These are phyloP conservation scores for Nyctalus aviator DNA, from an alignment of 2,797 vertebrate species.

Conservation along the genomic window DNA sequence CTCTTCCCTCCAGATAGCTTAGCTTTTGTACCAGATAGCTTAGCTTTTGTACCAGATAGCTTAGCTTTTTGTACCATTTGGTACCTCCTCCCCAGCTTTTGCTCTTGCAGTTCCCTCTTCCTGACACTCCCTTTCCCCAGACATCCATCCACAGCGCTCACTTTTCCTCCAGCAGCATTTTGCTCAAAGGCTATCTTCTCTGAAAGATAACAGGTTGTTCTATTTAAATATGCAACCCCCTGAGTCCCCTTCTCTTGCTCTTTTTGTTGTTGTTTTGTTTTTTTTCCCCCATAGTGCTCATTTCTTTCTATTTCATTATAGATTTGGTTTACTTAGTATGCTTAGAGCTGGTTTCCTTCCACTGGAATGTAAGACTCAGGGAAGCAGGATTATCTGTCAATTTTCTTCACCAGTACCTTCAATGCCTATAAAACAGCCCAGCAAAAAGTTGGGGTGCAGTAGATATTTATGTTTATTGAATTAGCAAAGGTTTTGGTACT, in stretches of 20 bases:
- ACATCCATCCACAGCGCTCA: background rate
- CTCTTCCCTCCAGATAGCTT: background rate
- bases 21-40: background rate
- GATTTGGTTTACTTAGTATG: constrained; percentile 23
- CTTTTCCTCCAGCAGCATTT: background rate
- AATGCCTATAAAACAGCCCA: background rate
- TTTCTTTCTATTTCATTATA: background rate
- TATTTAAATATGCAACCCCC: background rate
- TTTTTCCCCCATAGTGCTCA: background rate
- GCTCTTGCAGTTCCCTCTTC: background rate
- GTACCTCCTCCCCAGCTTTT: background rate
- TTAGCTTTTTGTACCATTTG: background rate
- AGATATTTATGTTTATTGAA: background rate
- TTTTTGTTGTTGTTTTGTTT: background rate
- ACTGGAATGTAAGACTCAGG: background rate
- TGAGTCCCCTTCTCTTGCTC: background rate
- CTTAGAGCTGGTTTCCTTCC: background rate
- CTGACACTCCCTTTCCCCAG: background rate
- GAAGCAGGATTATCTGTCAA: background rate
- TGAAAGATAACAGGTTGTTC: background rate
- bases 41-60: background rate
- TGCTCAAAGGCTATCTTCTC: background rate
- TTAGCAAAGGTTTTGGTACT: background rate
- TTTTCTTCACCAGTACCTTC: background rate
- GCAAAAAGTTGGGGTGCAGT: background rate